Base-by-base conservation (phyloP, 1,140 invertebrate species). In the Drosophila chauvacae region DNA sequence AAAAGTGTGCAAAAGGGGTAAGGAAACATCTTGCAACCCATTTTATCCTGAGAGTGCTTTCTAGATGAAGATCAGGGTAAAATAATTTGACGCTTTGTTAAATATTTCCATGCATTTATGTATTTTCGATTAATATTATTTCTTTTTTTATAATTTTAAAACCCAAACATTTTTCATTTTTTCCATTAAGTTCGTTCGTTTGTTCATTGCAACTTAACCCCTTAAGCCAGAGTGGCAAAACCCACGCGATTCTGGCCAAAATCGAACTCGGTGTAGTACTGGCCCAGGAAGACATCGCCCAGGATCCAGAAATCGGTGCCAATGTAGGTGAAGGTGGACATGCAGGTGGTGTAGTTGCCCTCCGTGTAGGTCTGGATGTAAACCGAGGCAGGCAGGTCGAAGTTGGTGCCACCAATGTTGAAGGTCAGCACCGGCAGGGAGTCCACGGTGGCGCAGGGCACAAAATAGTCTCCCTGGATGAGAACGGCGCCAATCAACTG, bases 271-370 rank as follows among this genome's bases (percentile, higher is more conserved):
- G 95, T 95, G 90, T 96, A 96, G 87, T 94, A 96, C 65, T 93
- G 93, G 14, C 96, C 95, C 77, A 96, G 95, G 88, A 96, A 96
- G 39, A 96, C 94, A 87, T 96, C 96, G 26, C 91, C 91, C 9
- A 92, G 56, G 30, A 92, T 90, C 91, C 91, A 92, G 50, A 92
- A 92, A 11, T 97, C 97, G 23, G 85, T 90, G 33, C 87, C 68
- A 20, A 85, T 81, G 7, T 61, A 78, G n/a, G 64, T 97, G 93
- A 99, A 99, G 60, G 98, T 98, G 90, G 97, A 98, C 56, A 99
- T 92, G 91, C 98, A 99, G 56, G 20, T 62, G 56, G 98, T 94
- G 47, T 33, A 26, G 39, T 50, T 42, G 3, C 96, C 96, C 83
- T 96, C 95, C 3, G 16, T 47, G 90, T 96, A 94, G 92, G 95